These are phyloP conservation scores for Antennarius maculatus DNA, from an alignment of 2,797 vertebrate species.

Conservation along the genomic window DNA sequence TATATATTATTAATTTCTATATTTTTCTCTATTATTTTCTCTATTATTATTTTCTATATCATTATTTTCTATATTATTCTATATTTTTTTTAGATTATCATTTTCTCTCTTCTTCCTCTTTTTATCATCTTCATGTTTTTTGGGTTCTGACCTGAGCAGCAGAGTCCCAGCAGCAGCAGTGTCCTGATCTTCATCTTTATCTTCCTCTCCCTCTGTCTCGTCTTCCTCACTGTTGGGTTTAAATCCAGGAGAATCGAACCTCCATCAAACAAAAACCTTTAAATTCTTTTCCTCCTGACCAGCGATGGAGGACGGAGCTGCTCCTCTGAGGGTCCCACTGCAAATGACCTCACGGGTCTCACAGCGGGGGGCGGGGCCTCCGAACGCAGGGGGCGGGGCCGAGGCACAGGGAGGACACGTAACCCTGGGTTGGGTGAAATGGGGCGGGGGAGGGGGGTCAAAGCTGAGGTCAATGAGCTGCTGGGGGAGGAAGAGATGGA, in stretches of 20 bases:
- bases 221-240: background rate
- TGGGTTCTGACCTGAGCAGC: constrained; percentile 55
- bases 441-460: background rate
- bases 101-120: too few species aligned
- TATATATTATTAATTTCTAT: too few species aligned
- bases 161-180: constrained; percentile 42
- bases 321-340: constrained; percentile 8
- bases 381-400: background rate
- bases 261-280: background rate
- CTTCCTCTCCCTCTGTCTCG: too few species aligned
- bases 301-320: background rate
- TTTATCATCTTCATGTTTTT: too few species aligned
- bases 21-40: too few species aligned
- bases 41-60: too few species aligned
- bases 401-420: background rate
- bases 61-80: too few species aligned
- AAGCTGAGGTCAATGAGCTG: constrained; percentile 4
- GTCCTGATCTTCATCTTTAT: constrained; percentile 28
- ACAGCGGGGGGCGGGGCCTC: background rate
- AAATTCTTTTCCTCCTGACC: constrained; percentile 1
- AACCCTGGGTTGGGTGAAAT: constrained; percentile 1
- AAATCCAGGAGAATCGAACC: constrained; percentile 36
- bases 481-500: background rate
- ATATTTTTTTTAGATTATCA: too few species aligned
- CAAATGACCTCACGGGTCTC: constrained; percentile 13